Percentiles rank a stretch among this genome's conserved stretches.
These are phyloP conservation scores for Ammodytes dubius DNA, from an alignment of 2,113 vertebrate species.

Conservation along the genomic window DNA sequence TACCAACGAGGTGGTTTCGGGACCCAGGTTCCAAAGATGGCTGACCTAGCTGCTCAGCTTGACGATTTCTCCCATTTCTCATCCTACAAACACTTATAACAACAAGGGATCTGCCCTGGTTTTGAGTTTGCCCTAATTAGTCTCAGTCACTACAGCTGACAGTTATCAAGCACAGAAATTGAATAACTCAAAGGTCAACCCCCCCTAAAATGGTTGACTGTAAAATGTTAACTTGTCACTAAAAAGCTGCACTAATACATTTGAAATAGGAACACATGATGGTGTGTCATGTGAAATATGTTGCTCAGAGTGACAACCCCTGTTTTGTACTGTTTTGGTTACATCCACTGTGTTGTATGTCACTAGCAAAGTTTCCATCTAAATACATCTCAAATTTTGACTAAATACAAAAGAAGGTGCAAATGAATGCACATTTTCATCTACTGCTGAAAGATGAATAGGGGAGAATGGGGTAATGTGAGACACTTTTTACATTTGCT, in stretches of 20 bases:
- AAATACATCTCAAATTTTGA: too few relatives aligned
- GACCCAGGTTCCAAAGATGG: slow-evolving; percentile 45
- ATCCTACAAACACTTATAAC: slow-evolving; percentile 45
- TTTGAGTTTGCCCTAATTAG: slow-evolving; percentile 71
- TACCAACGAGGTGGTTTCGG: slow-evolving; percentile 4
- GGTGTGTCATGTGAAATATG: background rate
- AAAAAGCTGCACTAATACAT: background rate
- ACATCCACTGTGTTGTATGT: too few relatives aligned
- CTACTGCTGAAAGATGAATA: too few relatives aligned
- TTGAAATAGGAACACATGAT: background rate
- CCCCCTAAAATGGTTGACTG: background rate
- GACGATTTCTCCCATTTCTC: slow-evolving; percentile 37
- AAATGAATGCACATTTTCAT: too few relatives aligned
- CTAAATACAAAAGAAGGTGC: too few relatives aligned
- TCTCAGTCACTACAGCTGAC: slow-evolving; percentile 52
- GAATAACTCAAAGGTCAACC: slow-evolving; percentile 23
- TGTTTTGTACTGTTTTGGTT: too few relatives aligned
- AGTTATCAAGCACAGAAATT: slow-evolving; percentile 29
- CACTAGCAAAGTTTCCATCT: too few relatives aligned
- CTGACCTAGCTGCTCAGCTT: slow-evolving; percentile 60
- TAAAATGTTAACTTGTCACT: background rate
- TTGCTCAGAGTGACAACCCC: too few relatives aligned
- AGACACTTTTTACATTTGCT: too few relatives aligned
- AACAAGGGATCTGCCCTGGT: slow-evolving; percentile 80
- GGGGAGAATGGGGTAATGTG: too few relatives aligned